Conservation (phyloP, 2,888 invertebrate genomes). For the Drosophila robusta region DNA sequence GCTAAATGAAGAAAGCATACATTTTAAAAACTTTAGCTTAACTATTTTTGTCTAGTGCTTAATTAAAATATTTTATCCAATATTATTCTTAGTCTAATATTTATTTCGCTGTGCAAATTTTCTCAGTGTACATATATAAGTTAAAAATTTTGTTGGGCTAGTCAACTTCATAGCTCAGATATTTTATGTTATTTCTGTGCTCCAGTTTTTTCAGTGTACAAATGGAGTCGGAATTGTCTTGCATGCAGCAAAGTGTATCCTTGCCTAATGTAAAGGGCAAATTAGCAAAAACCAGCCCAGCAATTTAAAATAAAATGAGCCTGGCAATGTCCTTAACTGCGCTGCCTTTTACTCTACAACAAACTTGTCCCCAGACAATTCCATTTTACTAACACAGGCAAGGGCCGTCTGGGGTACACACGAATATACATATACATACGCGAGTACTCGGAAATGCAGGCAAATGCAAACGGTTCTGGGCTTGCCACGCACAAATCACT, state of each 20-base stretch:
- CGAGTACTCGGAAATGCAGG: constrained; percentile 30
- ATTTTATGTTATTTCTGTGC: constrained; percentile 10
- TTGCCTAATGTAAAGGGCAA: constrained; percentile 67
- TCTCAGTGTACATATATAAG: neutral
- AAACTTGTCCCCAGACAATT: constrained; percentile 81
- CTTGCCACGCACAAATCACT: constrained; percentile 52
- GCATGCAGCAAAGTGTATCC: constrained; percentile 33
- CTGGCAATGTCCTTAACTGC: constrained; percentile 57
- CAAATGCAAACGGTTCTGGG: constrained; percentile 41
- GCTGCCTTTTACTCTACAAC: constrained; percentile 62
- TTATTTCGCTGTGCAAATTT: neutral
- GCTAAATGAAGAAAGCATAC: no score
- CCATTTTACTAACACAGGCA: constrained; percentile 66
- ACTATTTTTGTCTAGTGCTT: no score
- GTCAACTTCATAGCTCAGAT: neutral
- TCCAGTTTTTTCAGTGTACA: constrained; percentile 13
- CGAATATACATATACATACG: neutral
- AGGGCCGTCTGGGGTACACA: constrained; percentile 20
- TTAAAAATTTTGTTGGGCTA: neutral
- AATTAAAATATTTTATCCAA: neutral
- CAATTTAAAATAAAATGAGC: constrained; percentile 72
- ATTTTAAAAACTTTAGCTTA: no score
- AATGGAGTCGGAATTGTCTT: constrained; percentile 2
- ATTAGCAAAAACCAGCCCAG: constrained; percentile 77
- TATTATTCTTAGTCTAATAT: neutral